Evolutionary conservation across 2,888 invertebrate species (phyloP).

Genomic region (Mythimna lalbum): DNA sequence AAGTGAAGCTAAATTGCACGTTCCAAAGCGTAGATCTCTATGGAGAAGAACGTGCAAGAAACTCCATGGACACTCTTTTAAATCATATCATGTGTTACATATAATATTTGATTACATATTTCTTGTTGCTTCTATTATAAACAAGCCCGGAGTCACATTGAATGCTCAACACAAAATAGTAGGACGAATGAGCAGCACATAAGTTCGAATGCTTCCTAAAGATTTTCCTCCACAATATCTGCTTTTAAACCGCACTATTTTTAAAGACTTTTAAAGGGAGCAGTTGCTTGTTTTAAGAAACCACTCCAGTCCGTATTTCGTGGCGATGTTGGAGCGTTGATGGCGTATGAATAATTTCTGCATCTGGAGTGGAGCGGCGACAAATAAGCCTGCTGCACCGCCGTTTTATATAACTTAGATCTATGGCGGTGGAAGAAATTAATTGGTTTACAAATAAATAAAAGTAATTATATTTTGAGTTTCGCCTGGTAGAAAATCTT

Average conservation of each 20-base stretch:
- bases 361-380: slow-evolving; percentile 46
- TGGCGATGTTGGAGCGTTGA: slow-evolving; percentile 54
- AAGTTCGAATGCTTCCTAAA: slow-evolving; percentile 9
- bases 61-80: no score
- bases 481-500: neutral
- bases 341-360: slow-evolving; percentile 63
- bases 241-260: slow-evolving; percentile 24
- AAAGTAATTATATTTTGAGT: neutral
- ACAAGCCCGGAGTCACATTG: no score
- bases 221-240: neutral
- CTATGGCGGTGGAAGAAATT: slow-evolving; percentile 22
- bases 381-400: slow-evolving; percentile 52
- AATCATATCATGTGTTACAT: no score
- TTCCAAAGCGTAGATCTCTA: no score
- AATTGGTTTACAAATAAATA: slow-evolving; percentile 36
- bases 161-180: neutral
- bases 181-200: neutral
- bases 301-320: slow-evolving; percentile 52
- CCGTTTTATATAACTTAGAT: slow-evolving; percentile 23
- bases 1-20: no score
- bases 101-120: no score
- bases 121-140: no score
- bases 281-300: slow-evolving; percentile 52
- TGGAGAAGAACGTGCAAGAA: no score
- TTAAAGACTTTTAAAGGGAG: slow-evolving; percentile 47